A percentile compares a stretch with the other conserved stretches of the same genome.
These are phyloP conservation scores for Phrynocephalus guinanensis DNA, from an alignment of 2,797 vertebrate genomes.

Conservation along the genomic window DNA sequence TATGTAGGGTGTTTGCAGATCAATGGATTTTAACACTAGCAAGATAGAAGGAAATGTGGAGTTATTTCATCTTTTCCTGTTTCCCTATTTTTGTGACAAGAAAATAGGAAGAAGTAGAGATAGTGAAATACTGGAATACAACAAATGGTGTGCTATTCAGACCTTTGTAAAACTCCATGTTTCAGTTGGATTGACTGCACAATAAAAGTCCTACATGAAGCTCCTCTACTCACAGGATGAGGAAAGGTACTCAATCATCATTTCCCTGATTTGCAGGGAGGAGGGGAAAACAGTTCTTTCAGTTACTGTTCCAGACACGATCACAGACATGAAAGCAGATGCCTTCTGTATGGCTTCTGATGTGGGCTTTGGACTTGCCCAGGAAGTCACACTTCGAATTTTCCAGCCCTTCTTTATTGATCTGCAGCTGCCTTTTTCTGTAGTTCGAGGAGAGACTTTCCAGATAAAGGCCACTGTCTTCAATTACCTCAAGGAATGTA, in stretches of 20 bases:
- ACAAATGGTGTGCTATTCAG: not conserved
- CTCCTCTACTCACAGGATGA: not conserved
- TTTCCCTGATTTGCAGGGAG: constrained; percentile 42
- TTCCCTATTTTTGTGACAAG: not conserved
- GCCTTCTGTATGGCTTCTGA: constrained; percentile 55
- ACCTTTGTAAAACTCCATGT: not conserved
- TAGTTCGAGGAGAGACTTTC: constrained; percentile 83
- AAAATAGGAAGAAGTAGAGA: not conserved
- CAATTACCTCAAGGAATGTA: constrained; percentile 83
- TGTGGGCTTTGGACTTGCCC: constrained; percentile 79
- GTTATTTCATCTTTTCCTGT: not conserved
- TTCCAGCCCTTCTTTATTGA: constrained; percentile 86
- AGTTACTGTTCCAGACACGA: constrained; percentile 48
- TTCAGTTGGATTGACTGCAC: not conserved
- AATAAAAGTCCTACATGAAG: not conserved
- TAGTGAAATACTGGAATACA: not conserved
- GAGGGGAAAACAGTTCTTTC: constrained; percentile 36
- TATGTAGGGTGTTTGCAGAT: not conserved
- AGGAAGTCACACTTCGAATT: constrained; percentile 68
- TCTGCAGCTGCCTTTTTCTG: constrained; percentile 81
- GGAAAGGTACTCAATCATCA: no score
- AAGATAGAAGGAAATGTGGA: no score
- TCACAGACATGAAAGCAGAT: constrained; percentile 57
- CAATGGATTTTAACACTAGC: not conserved
- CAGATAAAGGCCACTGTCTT: constrained; percentile 82